phyloP scores from a whole-genome alignment of 92 coral and sea anemone genomes.

The Scolanthus callimorphus region DNA sequence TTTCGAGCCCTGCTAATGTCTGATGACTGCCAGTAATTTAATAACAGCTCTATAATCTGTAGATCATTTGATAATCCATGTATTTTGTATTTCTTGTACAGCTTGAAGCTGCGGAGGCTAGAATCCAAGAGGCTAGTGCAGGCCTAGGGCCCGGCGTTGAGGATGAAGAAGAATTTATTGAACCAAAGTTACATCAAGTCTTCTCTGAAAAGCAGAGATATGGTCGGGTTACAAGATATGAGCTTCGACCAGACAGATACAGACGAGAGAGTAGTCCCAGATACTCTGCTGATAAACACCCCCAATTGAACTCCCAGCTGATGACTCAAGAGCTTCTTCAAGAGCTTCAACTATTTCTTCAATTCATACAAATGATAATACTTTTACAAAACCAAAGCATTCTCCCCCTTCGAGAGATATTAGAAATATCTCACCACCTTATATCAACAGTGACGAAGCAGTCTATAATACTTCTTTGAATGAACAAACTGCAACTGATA shows the following conservation, averaged over 20 bases:
- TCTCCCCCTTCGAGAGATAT: constrained; percentile 36
- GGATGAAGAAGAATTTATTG: constrained; percentile 21
- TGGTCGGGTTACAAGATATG: constrained; percentile 79
- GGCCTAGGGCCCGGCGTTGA: constrained; percentile 22
- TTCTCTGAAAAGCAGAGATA: constrained; percentile 77
- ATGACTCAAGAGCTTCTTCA: background rate
- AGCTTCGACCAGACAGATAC: constrained; percentile 47
- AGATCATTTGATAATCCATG: background rate
- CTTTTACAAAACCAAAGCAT: background rate
- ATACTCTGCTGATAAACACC: constrained; percentile 1
- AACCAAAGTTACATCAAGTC: constrained; percentile 50
- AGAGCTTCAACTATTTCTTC: constrained; percentile 1
- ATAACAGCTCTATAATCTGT: no score
- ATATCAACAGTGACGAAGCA: constrained; percentile 13
- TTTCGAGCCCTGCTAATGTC: no score
- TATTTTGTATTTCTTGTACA: constrained; percentile 4
- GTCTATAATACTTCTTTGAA: background rate
- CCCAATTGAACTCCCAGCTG: constrained; percentile 4
- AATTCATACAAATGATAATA: background rate
- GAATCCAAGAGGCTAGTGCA: constrained; percentile 67
- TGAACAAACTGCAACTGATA: background rate
- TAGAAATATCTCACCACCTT: constrained; percentile 8
- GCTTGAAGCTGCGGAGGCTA: constrained; percentile 86
- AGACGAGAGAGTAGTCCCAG: constrained; percentile 7
- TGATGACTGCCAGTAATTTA: no score